A percentile compares a stretch with the other conserved stretches of the same genome.
These are phyloP conservation scores for Diploptera punctata DNA, from an alignment of 2,888 invertebrate species.

Conservation along the genomic window DNA sequence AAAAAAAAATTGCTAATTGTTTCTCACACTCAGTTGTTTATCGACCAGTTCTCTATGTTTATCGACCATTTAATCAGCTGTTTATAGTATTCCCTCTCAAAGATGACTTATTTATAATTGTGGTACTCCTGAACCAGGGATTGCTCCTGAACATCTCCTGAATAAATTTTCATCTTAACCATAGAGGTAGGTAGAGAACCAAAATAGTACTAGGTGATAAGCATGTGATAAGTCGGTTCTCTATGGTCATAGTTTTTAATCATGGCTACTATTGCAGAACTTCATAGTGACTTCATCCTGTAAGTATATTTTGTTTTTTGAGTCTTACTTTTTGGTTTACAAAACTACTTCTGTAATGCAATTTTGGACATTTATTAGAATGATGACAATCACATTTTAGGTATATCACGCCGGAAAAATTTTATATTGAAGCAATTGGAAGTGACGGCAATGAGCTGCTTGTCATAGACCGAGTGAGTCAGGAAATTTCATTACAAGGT, in stretches of 20 bases:
- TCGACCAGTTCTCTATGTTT: too few species aligned
- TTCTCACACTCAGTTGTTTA: too few species aligned
- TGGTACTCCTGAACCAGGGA: too few species aligned
- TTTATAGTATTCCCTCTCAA: too few species aligned
- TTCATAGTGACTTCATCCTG: conserved; percentile 39
- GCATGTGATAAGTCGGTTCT: too few species aligned
- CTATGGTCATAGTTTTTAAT: neutral
- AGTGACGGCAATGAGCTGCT: conserved; percentile 72
- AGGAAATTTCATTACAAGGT: conserved; percentile 76
- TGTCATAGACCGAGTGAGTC: conserved; percentile 83
- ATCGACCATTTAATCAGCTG: too few species aligned
- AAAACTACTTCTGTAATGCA: neutral
- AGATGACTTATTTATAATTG: too few species aligned
- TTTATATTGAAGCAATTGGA: conserved; percentile 83
- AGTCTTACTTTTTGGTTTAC: neutral
- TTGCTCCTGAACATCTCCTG: too few species aligned
- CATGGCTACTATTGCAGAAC: conserved; percentile 38
- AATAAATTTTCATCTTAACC: too few species aligned
- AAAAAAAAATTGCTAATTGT: too few species aligned
- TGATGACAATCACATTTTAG: conserved; percentile 66
- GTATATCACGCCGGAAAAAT: conserved; percentile 88
- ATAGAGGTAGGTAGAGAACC: too few species aligned
- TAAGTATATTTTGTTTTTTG: conserved; percentile 19
- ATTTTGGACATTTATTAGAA: conserved; percentile 28
- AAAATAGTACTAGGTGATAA: too few species aligned